phyloP scores from a whole-genome alignment of 2,113 vertebrate species.

The Zosterops borbonicus region DNA sequence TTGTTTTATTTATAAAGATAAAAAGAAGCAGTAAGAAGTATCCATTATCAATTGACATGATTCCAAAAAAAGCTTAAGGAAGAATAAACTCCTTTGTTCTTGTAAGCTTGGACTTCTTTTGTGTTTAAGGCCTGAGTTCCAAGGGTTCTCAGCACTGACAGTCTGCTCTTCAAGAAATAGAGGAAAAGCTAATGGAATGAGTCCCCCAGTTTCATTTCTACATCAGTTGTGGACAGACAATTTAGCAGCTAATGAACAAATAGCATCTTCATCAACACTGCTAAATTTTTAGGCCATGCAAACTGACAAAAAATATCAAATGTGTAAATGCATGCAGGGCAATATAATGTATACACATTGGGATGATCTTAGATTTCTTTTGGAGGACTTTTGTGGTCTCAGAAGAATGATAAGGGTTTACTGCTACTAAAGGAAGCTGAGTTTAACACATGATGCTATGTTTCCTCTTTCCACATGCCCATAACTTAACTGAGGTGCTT shows the following conservation, averaged over 20 bases:
- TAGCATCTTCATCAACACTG: neutral
- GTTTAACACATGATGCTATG: neutral
- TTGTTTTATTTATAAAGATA: neutral
- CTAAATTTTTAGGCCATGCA: neutral
- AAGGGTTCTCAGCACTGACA: neutral
- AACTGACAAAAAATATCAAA: neutral
- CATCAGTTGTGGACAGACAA: neutral
- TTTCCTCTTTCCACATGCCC: neutral
- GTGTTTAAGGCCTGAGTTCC: neutral
- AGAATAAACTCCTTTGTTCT: neutral
- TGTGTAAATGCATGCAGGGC: neutral
- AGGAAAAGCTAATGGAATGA: neutral
- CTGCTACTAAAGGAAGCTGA: neutral
- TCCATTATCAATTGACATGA: neutral
- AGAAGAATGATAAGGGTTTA: neutral
- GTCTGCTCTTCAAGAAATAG: neutral
- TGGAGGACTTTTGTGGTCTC: neutral
- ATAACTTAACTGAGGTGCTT: neutral
- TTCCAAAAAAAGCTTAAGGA: neutral
- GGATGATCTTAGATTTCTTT: neutral
- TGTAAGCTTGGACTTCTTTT: neutral
- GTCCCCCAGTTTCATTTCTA: neutral
- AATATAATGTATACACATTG: neutral
- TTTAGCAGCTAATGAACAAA: neutral
- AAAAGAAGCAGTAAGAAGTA: neutral